These are phyloP conservation scores for Dolichoris vasculosae DNA, from an alignment of 1,140 invertebrate genomes.

Conservation along the genomic window DNA sequence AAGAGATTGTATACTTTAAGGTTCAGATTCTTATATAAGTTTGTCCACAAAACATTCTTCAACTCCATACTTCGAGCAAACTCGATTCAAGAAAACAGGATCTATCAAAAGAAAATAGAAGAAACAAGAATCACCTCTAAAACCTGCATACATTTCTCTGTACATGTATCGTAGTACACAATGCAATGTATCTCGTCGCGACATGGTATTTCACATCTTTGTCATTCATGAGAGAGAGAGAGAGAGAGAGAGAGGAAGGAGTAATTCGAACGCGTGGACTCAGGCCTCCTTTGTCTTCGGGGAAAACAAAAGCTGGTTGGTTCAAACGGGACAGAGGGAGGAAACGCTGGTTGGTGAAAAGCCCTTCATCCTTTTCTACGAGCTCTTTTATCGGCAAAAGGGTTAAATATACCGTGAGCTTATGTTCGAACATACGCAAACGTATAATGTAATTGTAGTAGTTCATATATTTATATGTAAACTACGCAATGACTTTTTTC, in stretches of 20 bases:
- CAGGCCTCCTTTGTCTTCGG: constrained; percentile 26
- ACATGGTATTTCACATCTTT: constrained; percentile 15
- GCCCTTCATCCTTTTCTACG: not conserved
- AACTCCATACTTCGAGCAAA: not conserved
- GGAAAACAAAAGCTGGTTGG: constrained; percentile 31
- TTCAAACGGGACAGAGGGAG: not conserved
- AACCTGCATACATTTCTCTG: not conserved
- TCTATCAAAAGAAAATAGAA: not conserved
- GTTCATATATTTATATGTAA: constrained; percentile 14
- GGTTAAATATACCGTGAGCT: not conserved
- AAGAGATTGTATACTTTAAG: not conserved
- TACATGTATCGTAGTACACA: not conserved
- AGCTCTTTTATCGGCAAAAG: not conserved
- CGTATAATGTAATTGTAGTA: not conserved
- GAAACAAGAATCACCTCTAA: not conserved
- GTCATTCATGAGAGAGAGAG: not conserved
- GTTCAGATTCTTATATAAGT: not conserved
- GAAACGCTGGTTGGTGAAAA: constrained; percentile 10
- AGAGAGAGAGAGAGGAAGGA: no score
- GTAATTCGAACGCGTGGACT: constrained; percentile 10
- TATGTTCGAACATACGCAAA: not conserved
- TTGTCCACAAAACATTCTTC: not conserved
- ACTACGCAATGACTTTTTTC: not conserved
- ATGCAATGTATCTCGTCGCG: not conserved
- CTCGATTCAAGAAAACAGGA: not conserved